Evolutionary conservation across 64 coral and sea anemone species (phyloP).

Genomic region (Exaiptasia diaphana): DNA sequence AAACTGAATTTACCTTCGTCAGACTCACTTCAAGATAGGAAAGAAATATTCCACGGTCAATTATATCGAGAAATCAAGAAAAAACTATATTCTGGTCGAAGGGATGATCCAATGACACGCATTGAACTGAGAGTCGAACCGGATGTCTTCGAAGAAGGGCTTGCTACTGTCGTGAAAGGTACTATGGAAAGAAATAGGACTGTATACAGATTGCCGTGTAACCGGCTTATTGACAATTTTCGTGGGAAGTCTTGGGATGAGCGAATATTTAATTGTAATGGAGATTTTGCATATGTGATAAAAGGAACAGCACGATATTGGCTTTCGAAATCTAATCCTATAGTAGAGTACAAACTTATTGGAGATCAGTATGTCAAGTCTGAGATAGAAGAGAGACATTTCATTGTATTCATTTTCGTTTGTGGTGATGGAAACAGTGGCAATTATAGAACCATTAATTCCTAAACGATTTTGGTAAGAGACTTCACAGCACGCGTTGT

Average conservation of each 20-base stretch:
- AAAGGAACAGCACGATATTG: slow-evolving; percentile 19
- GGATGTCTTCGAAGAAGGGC: slow-evolving; percentile 44
- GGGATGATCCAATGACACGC: slow-evolving; percentile 39
- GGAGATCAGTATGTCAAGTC: slow-evolving; percentile 23
- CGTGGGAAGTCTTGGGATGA: slow-evolving; percentile 29
- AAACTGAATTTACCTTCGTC: slow-evolving; percentile 7
- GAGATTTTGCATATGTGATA: slow-evolving; percentile 42
- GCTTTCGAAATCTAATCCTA: not conserved
- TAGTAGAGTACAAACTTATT: slow-evolving; percentile 25
- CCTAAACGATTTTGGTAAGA: too few species aligned
- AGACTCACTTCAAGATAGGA: slow-evolving; percentile 12
- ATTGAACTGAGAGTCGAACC: slow-evolving; percentile 35
- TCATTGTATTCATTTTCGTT: slow-evolving; percentile 30
- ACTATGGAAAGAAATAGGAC: not conserved
- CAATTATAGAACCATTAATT: slow-evolving; percentile 1
- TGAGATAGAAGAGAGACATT: slow-evolving; percentile 13
- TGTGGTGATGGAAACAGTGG: slow-evolving; percentile 36
- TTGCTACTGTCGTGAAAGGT: not conserved
- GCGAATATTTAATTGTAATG: slow-evolving; percentile 19
- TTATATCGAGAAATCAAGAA: slow-evolving; percentile 53
- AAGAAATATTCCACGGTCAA: slow-evolving; percentile 21
- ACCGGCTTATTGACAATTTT: slow-evolving; percentile 8
- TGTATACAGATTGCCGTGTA: not conserved
- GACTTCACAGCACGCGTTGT: not conserved
- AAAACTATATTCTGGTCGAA: slow-evolving; percentile 40